Evolutionary conservation across 2,797 vertebrate genomes (phyloP).

Genomic region (Liparis tanakae): DNA sequence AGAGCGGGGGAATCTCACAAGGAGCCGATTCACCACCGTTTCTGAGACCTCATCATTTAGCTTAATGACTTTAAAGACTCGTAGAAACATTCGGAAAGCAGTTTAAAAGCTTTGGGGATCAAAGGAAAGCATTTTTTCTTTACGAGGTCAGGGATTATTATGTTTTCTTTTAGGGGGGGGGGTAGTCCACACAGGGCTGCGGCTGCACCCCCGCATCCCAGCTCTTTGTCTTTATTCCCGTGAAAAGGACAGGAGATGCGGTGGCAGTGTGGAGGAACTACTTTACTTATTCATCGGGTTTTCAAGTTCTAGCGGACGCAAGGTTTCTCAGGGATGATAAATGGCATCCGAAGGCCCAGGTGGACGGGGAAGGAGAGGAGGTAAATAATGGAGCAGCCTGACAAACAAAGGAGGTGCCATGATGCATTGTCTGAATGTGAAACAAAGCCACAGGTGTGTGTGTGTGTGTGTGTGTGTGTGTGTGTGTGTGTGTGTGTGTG

Average conservation of each 20-base stretch:
- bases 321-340: slow-evolving; percentile 77
- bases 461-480: slow-evolving; percentile 32
- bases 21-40: slow-evolving; percentile 49
- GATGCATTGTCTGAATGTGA: slow-evolving; percentile 73
- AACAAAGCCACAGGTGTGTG: slow-evolving; percentile 76
- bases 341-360: slow-evolving; percentile 71
- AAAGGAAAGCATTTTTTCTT: slow-evolving; percentile 36
- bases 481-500: slow-evolving; percentile 23
- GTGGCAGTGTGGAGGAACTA: slow-evolving; percentile 64
- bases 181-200: slow-evolving; percentile 39
- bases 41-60: slow-evolving; percentile 54
- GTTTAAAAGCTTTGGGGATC: slow-evolving; percentile 53
- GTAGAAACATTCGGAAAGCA: slow-evolving; percentile 46
- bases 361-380: slow-evolving; percentile 64
- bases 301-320: slow-evolving; percentile 66
- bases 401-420: slow-evolving; percentile 75
- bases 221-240: slow-evolving; percentile 64
- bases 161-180: neutral
- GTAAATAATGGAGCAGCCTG: slow-evolving; percentile 80
- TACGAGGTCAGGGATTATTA: slow-evolving; percentile 49
- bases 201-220: slow-evolving; percentile 37
- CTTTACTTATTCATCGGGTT: slow-evolving; percentile 82
- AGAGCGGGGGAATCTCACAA: slow-evolving; percentile 34
- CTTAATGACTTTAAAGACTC: slow-evolving; percentile 73
- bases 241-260: slow-evolving; percentile 70